phyloP scores from a whole-genome alignment of 2,797 vertebrate species.

The Tenualosa thibaudeaui region DNA sequence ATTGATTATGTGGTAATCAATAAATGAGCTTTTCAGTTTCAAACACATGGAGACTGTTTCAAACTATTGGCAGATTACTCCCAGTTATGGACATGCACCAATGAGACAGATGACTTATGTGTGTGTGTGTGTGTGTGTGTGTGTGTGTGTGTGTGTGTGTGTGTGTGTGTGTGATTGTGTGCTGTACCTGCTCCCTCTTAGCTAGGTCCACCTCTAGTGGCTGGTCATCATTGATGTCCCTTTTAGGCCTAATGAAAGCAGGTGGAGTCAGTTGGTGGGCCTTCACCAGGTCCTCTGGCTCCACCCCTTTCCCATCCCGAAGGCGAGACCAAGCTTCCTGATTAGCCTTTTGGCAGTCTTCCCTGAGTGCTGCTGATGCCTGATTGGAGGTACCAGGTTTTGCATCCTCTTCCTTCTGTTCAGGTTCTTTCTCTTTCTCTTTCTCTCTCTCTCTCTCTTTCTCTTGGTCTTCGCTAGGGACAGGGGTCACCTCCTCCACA shows the following conservation, averaged over 20 bases:
- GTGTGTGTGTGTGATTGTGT: not conserved
- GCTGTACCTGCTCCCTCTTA: conserved; percentile 82
- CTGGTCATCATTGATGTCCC: conserved; percentile 85
- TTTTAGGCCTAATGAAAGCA: conserved; percentile 85
- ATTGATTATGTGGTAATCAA: not conserved
- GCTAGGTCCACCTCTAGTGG: conserved; percentile 80
- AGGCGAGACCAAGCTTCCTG: conserved; percentile 91
- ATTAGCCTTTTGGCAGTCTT: conserved; percentile 74
- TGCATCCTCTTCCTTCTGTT: conserved; percentile 72
- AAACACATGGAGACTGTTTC: not conserved
- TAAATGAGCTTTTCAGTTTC: not conserved
- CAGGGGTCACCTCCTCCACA: conserved; percentile 65
- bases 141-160: not conserved
- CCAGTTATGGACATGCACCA: not conserved
- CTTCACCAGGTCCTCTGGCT: conserved; percentile 90
- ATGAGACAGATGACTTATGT: not conserved
- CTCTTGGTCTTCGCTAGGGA: conserved; percentile 60
- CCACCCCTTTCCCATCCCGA: conserved; percentile 89
- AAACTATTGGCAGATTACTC: not conserved
- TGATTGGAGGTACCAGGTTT: conserved; percentile 63
- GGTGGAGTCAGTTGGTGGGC: conserved; percentile 85
- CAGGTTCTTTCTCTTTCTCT: conserved; percentile 44
- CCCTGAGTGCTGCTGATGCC: conserved; percentile 53
- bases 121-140: not conserved
- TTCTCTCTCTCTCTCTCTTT: conserved; percentile 42